Evolutionary conservation across 1,140 invertebrate genomes (phyloP).

Genomic region (Drosophila melanica): DNA sequence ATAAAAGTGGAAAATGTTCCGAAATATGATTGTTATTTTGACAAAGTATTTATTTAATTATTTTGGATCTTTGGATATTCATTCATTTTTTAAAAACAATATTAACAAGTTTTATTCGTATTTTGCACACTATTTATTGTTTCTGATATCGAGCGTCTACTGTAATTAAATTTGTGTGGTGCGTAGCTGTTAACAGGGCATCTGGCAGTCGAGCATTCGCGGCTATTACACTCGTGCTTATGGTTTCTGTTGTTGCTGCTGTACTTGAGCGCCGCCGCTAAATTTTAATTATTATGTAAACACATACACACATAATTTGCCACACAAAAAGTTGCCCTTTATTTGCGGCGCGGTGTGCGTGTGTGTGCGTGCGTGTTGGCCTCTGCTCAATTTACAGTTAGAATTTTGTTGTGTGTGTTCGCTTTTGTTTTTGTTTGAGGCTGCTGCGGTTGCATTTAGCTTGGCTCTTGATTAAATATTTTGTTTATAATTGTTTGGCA

Average conservation of each 20-base stretch:
- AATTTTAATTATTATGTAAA: constrained; percentile 73
- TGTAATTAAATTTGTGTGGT: too few relatives aligned
- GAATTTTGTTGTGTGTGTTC: constrained; percentile 7
- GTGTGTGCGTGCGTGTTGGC: not conserved
- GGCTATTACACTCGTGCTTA: too few relatives aligned
- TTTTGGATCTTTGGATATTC: too few relatives aligned
- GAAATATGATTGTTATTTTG: too few relatives aligned
- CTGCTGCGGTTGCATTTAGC: constrained; percentile 29
- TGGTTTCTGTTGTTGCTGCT: not conserved
- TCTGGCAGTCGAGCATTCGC: too few relatives aligned
- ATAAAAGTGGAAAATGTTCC: too few relatives aligned
- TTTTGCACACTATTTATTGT: too few relatives aligned
- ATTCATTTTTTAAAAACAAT: too few relatives aligned
- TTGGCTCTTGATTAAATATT: constrained; percentile 66
- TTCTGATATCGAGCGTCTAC: too few relatives aligned
- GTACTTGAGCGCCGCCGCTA: constrained; percentile 54
- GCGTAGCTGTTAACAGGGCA: too few relatives aligned
- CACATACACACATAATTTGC: constrained; percentile 38
- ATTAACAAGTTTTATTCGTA: too few relatives aligned
- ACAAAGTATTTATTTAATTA: too few relatives aligned
- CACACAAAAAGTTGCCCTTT: constrained; percentile 44
- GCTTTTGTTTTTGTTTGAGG: constrained; percentile 33
- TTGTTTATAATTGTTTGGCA: constrained; percentile 34
- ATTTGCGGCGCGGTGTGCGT: not conserved
- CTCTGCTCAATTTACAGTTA: constrained; percentile 32